Conservation (phyloP, 2,113 vertebrate species). For the Eubucco bourcierii region DNA sequence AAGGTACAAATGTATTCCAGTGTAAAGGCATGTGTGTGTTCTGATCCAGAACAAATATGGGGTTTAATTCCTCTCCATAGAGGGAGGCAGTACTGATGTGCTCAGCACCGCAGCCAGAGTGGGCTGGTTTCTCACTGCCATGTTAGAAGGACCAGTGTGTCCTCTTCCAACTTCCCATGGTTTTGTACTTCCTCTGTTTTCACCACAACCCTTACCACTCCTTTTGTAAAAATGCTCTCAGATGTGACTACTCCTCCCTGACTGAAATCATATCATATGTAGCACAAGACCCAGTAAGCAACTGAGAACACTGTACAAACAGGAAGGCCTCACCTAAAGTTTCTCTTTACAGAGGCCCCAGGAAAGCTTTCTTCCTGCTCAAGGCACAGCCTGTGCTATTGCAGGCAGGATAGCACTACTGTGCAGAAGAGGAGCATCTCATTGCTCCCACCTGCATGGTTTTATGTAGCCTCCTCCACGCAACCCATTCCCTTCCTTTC, state of each 20-base stretch:
- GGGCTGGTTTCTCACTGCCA: neutral
- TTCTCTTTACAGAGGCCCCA: neutral
- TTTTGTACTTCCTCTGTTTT: neutral
- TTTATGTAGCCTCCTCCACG: accelerated
- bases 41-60: neutral
- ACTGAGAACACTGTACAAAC: neutral
- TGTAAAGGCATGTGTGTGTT: neutral
- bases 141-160: neutral
- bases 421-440: neutral
- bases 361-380: neutral
- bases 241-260: neutral
- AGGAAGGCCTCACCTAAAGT: neutral
- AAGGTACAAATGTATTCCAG: neutral
- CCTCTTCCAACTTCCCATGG: neutral
- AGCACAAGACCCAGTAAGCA: neutral
- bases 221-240: neutral
- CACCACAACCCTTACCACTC: neutral
- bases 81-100: accelerated
- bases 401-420: neutral
- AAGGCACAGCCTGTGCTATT: neutral
- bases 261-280: neutral
- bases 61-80: neutral
- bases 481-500: neutral
- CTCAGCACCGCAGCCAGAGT: neutral
- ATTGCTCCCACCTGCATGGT: neutral